A percentile compares a stretch with the other conserved stretches of the same genome.
These are phyloP conservation scores for Agapornis canus DNA, from an alignment of 2,797 vertebrate genomes.

Conservation along the genomic window DNA sequence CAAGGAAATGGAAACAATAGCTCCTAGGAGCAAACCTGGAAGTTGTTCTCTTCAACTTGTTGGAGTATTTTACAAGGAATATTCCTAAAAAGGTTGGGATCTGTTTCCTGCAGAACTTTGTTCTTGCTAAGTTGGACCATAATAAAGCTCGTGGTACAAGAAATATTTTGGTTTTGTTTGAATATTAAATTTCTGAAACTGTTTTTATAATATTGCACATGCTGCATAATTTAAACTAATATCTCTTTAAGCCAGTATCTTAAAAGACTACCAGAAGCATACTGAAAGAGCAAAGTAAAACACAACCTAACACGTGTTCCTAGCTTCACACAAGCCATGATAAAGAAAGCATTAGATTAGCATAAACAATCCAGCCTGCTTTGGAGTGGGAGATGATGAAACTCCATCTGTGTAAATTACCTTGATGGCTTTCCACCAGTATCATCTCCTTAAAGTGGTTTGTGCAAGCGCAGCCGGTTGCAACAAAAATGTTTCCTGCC, in stretches of 20 bases:
- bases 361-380: not conserved
- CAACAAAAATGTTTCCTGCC: not conserved
- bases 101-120: not conserved
- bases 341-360: slow-evolving; percentile 6
- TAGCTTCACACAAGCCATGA: not conserved
- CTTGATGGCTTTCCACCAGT: not conserved
- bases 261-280: not conserved
- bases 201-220: not conserved
- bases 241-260: not conserved
- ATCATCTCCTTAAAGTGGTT: not conserved
- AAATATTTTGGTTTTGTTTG: not conserved
- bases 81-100: not conserved
- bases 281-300: not conserved
- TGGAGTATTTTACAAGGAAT: not conserved
- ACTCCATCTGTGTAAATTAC: not conserved
- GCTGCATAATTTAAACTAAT: not conserved
- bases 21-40: not conserved
- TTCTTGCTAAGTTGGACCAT: not conserved
- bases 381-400: not conserved
- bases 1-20: not conserved
- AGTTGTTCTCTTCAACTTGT: not conserved
- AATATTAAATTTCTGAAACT: not conserved
- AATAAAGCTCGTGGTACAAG: not conserved
- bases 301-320: not conserved
- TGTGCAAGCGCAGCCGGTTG: not conserved